Percentiles rank a stretch among this genome's conserved stretches.
phyloP scores from a whole-genome alignment of 1,140 invertebrate species.

The Nixonia krombeini region DNA sequence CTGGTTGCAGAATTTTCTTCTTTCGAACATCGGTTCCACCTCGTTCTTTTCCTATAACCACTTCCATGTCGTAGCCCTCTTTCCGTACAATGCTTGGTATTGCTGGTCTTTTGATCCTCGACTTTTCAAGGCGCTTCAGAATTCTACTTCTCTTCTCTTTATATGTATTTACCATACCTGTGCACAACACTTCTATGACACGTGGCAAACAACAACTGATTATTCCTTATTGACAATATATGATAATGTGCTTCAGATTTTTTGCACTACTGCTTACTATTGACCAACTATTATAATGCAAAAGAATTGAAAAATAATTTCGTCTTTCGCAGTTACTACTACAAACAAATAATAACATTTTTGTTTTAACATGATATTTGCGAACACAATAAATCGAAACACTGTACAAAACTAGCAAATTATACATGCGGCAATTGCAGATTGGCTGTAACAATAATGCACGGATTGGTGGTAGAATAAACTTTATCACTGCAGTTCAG shows the following conservation, averaged over 20 bases:
- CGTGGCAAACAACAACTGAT: slow-evolving; percentile 36
- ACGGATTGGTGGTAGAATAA: too few relatives aligned
- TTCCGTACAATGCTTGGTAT: slow-evolving; percentile 16
- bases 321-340: too few relatives aligned
- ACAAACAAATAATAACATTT: too few relatives aligned
- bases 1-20: slow-evolving; percentile 22
- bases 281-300: too few relatives aligned
- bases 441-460: too few relatives aligned
- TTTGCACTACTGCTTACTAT: slow-evolving; percentile 44
- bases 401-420: too few relatives aligned
- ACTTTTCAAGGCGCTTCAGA: slow-evolving; percentile 4
- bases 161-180: slow-evolving; percentile 15
- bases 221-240: slow-evolving; percentile 45
- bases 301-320: too few relatives aligned
- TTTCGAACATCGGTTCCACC: slow-evolving; percentile 13
- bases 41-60: slow-evolving; percentile 15
- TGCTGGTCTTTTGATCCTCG: slow-evolving; percentile 12
- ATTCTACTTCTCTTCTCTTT: slow-evolving; percentile 13
- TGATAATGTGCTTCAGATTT: slow-evolving; percentile 50
- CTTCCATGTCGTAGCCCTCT: slow-evolving; percentile 6
- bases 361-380: too few relatives aligned
- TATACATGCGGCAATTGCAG: too few relatives aligned
- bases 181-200: slow-evolving; percentile 24
- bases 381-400: too few relatives aligned
- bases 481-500: too few relatives aligned